phyloP scores from a whole-genome alignment of 2,113 vertebrate species.

The Gallinago undulata region DNA sequence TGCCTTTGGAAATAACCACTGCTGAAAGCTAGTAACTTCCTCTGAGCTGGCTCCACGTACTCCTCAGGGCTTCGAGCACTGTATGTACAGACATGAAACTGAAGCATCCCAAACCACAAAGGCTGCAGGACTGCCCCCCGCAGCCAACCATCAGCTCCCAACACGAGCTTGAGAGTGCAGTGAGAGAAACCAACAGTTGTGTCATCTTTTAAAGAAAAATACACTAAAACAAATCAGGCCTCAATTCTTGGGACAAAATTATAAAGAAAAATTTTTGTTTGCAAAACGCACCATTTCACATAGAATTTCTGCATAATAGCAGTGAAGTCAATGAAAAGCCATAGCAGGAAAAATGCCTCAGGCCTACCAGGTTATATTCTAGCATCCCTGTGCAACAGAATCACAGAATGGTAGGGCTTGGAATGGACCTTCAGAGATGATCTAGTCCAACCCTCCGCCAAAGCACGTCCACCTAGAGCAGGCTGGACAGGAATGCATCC shows the following conservation, averaged over 20 bases:
- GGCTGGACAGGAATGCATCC: too few relatives aligned
- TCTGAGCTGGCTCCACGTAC: background rate
- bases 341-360: background rate
- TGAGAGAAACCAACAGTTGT: background rate
- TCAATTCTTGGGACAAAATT: background rate
- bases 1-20: background rate
- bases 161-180: background rate
- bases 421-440: too few relatives aligned
- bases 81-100: background rate
- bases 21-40: background rate
- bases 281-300: background rate
- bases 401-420: background rate
- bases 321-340: background rate
- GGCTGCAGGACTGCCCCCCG: background rate
- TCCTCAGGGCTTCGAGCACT: background rate
- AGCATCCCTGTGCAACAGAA: background rate
- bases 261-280: background rate
- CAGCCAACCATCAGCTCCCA: background rate
- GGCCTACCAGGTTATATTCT: background rate
- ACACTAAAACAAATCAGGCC: background rate
- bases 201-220: background rate
- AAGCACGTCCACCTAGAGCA: too few relatives aligned
- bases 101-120: background rate
- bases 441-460: too few relatives aligned
- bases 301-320: background rate